phyloP scores from a whole-genome alignment of 1,140 invertebrate species.

The Drosophila pruinosa region DNA sequence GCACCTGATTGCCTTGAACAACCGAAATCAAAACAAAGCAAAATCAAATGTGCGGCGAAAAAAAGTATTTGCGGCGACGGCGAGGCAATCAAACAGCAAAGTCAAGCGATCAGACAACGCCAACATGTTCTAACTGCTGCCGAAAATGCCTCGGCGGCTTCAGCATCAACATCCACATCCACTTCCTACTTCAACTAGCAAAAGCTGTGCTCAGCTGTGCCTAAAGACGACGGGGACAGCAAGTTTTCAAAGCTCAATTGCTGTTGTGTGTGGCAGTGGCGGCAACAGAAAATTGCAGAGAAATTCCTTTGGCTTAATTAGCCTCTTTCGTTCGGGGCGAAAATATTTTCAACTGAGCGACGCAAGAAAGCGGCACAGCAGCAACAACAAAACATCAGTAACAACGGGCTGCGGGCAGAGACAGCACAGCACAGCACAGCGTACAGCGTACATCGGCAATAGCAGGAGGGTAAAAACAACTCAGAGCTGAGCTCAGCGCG shows the following conservation, averaged over 20 bases:
- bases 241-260: slow-evolving; percentile 76
- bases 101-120: slow-evolving; percentile 45
- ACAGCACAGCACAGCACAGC: neutral
- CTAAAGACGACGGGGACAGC: slow-evolving; percentile 53
- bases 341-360: slow-evolving; percentile 80
- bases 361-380: slow-evolving; percentile 74
- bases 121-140: slow-evolving; percentile 52
- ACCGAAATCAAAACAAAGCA: slow-evolving; percentile 63
- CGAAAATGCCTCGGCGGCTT: slow-evolving; percentile 2
- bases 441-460: neutral
- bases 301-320: slow-evolving; percentile 81
- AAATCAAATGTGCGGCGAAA: slow-evolving; percentile 55
- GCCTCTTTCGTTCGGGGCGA: slow-evolving; percentile 77
- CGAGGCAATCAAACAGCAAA: slow-evolving; percentile 44
- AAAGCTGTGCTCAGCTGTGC: slow-evolving; percentile 63
- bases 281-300: slow-evolving; percentile 67
- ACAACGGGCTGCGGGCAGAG: neutral
- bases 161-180: slow-evolving; percentile 9
- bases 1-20: slow-evolving; percentile 80
- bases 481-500: slow-evolving; percentile 52
- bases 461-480: slow-evolving; percentile 29
- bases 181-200: slow-evolving; percentile 56
- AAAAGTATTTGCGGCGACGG: slow-evolving; percentile 34
- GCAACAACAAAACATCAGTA: slow-evolving; percentile 19
- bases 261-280: slow-evolving; percentile 37